Conservation (phyloP, 2,113 vertebrate genomes). For the Sphyrna mokarran region DNA sequence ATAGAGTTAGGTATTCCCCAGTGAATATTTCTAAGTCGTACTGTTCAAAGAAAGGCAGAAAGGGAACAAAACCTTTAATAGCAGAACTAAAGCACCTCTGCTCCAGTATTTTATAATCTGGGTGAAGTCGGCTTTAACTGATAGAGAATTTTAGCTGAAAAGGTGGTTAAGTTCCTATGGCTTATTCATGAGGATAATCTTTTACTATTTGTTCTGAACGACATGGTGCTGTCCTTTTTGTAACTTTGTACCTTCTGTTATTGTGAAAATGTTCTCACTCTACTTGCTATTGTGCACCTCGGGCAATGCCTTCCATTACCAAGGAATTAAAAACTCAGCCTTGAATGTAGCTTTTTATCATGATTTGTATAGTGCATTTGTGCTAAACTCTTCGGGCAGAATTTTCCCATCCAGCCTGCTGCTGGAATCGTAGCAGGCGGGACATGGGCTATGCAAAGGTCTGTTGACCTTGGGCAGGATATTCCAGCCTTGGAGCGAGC, state of each 20-base stretch:
- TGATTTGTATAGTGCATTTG: background rate
- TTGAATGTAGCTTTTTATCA: background rate
- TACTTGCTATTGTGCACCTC: background rate
- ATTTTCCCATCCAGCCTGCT: too few species aligned
- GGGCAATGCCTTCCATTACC: background rate
- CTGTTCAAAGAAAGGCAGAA: constrained; percentile 13
- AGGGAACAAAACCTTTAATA: background rate
- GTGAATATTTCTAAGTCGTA: background rate
- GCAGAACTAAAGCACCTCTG: constrained; percentile 7
- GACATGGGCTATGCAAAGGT: too few species aligned
- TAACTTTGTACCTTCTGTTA: background rate
- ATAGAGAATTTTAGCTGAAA: constrained; percentile 2
- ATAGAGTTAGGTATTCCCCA: background rate
- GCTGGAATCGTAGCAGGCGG: too few species aligned
- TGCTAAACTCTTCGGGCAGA: background rate
- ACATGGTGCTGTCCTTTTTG: background rate
- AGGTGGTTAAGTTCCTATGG: background rate
- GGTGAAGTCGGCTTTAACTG: background rate
- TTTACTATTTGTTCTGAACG: background rate
- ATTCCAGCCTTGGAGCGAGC: too few species aligned
- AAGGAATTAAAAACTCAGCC: background rate
- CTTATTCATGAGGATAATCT: constrained; percentile 11
- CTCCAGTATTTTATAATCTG: constrained; percentile 11
- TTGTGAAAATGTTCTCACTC: background rate
- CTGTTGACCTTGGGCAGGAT: too few species aligned